These are phyloP conservation scores for Himalopsyche japonica DNA, from an alignment of 2,888 invertebrate species.

Conservation along the genomic window DNA sequence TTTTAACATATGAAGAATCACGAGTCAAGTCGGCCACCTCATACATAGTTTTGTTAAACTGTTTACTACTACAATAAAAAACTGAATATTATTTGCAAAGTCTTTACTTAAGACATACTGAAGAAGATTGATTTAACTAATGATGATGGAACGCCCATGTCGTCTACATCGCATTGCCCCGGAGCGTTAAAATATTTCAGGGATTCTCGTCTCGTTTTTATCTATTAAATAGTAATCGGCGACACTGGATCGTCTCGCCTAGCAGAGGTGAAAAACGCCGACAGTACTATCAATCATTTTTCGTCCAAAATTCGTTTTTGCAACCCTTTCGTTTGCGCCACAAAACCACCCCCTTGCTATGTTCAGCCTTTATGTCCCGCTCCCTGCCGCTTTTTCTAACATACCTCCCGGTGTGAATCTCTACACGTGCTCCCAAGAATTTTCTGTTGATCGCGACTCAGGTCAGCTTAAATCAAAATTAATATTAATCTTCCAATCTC, in stretches of 20 bases:
- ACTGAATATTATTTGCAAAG: no score
- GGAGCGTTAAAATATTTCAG: background rate
- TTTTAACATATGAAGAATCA: no score
- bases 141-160: no score
- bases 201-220: background rate
- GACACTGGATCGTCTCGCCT: background rate
- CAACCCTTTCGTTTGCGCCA: constrained; percentile 1
- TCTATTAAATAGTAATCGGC: background rate
- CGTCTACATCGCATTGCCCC: background rate
- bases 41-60: no score
- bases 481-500: no score
- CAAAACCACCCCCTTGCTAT: background rate
- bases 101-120: no score
- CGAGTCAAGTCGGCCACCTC: no score
- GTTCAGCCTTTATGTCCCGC: background rate
- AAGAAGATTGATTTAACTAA: no score
- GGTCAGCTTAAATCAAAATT: background rate
- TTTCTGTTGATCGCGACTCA: background rate
- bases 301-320: background rate
- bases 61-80: no score
- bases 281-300: constrained; percentile 11
- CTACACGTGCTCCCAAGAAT: background rate
- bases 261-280: background rate
- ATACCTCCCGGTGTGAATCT: background rate
- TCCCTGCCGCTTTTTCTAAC: background rate